A percentile compares a stretch with the other conserved stretches of the same genome.
Evolutionary conservation across 2,797 vertebrate species (phyloP).

Genomic region (Sitta carolinensis): DNA sequence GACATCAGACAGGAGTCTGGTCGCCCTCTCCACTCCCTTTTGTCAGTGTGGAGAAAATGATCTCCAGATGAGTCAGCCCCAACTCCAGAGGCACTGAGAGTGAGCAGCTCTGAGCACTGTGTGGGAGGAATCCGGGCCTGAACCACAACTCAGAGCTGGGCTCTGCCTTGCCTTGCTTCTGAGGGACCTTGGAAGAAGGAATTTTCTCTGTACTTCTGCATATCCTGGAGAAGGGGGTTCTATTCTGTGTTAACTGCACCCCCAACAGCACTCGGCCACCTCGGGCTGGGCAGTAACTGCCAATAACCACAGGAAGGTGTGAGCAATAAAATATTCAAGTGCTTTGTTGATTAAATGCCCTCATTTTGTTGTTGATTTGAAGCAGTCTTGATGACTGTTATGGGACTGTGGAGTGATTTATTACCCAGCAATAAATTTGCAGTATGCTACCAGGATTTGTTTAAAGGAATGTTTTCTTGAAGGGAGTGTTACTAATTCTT

Average conservation of each 20-base stretch:
- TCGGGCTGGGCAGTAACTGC: neutral
- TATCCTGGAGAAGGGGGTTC: neutral
- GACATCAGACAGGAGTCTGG: conserved; percentile 21
- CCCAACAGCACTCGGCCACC: neutral
- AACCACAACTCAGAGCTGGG: neutral
- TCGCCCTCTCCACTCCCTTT: conserved; percentile 13
- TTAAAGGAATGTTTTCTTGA: neutral
- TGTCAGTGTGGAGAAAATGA: conserved; percentile 49
- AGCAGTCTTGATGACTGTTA: neutral
- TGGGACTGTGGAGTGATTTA: neutral
- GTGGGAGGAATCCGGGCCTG: conserved; percentile 28
- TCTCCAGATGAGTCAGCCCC: conserved; percentile 58
- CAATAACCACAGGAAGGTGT: neutral
- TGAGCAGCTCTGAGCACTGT: neutral
- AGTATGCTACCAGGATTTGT: neutral
- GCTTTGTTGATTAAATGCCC: neutral
- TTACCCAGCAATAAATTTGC: neutral
- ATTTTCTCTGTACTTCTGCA: neutral
- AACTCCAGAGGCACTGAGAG: neutral
- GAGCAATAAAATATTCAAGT: neutral
- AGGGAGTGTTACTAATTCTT: neutral
- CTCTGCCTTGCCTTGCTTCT: neutral
- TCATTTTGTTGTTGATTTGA: neutral
- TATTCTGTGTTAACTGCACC: neutral
- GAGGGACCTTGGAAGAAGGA: neutral